These are phyloP conservation scores for Apodemus speciosus DNA, from an alignment of 2,113 vertebrate genomes.

Conservation along the genomic window DNA sequence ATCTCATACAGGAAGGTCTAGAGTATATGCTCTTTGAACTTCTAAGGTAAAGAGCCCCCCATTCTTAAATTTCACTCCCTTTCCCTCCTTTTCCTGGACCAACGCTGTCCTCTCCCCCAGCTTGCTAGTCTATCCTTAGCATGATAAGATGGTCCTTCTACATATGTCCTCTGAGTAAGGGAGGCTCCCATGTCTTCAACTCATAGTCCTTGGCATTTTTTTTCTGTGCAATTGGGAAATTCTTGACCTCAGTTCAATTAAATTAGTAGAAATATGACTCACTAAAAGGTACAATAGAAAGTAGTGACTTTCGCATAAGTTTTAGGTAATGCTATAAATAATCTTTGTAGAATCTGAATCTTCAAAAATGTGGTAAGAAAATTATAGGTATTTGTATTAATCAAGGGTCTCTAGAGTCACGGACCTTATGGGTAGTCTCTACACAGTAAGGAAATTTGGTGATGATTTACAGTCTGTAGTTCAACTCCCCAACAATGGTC, in stretches of 20 bases:
- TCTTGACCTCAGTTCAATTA: background rate
- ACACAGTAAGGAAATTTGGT: no score
- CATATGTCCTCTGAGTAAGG: background rate
- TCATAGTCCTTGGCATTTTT: background rate
- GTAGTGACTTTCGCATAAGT: background rate
- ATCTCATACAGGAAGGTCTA: background rate
- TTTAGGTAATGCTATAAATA: no score
- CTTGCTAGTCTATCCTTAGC: background rate
- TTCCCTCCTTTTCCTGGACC: background rate
- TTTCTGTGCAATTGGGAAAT: background rate
- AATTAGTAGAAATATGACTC: background rate
- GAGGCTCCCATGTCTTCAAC: background rate
- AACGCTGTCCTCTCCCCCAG: fast-evolving
- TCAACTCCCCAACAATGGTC: no score
- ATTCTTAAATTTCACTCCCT: background rate
- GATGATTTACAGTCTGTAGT: no score
- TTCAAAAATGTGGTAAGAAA: background rate
- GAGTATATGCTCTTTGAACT: background rate
- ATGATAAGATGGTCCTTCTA: fast-evolving
- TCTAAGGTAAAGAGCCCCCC: background rate
- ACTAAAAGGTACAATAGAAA: background rate
- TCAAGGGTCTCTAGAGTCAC: no score
- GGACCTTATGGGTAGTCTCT: no score
- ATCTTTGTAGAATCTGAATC: background rate
- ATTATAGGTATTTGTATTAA: background rate